These are phyloP conservation scores for Hydrolagus affinis DNA, from an alignment of 2,113 vertebrate genomes.

Conservation along the genomic window DNA sequence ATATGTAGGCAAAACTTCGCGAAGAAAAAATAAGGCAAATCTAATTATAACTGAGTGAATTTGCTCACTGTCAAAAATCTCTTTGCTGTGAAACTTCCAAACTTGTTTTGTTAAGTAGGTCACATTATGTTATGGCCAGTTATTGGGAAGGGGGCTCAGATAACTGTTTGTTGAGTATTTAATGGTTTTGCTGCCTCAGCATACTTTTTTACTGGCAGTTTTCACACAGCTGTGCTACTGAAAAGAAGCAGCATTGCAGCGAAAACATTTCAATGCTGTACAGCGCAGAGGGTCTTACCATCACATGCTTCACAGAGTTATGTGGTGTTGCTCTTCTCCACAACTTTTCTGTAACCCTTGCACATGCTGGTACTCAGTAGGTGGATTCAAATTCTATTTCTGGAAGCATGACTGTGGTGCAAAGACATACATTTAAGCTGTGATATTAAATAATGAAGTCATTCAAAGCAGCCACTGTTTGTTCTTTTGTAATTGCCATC, in stretches of 20 bases:
- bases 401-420: slow-evolving; percentile 43
- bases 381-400: slow-evolving; percentile 54
- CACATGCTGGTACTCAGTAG: slow-evolving; percentile 43
- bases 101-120: slow-evolving; percentile 89
- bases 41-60: not conserved
- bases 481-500: slow-evolving; percentile 72
- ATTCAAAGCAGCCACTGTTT: slow-evolving; percentile 55
- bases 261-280: slow-evolving; percentile 51
- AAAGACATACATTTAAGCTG: slow-evolving; percentile 49
- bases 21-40: not conserved
- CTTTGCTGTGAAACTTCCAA: not conserved
- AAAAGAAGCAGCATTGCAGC: slow-evolving; percentile 77
- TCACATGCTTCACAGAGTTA: not conserved
- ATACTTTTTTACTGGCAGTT: slow-evolving; percentile 90
- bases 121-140: slow-evolving; percentile 83
- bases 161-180: slow-evolving; percentile 97
- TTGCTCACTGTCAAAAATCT: not conserved
- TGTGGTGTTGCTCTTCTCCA: not conserved
- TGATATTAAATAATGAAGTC: slow-evolving; percentile 54
- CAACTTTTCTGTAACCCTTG: slow-evolving; percentile 46
- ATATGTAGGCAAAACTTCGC: not conserved
- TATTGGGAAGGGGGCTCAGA: slow-evolving; percentile 88
- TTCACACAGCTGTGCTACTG: slow-evolving; percentile 95
- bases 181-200: slow-evolving; percentile 98
- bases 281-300: not conserved